Evolutionary conservation across 1,140 invertebrate species (phyloP).

Genomic region (Triops longicaudatus): DNA sequence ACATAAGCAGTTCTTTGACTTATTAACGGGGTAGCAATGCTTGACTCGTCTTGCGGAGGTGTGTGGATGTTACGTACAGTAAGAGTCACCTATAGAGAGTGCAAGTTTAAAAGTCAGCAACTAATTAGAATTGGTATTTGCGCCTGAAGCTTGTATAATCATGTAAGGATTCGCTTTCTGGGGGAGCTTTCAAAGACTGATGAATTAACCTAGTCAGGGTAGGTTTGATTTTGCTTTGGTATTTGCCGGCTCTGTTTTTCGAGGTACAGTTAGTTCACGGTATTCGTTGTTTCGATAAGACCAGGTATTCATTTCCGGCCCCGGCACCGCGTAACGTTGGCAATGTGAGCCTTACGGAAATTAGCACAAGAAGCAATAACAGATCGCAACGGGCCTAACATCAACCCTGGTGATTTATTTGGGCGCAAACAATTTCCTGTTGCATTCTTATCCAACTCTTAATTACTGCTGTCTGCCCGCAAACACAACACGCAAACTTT

Average conservation of each 20-base stretch:
- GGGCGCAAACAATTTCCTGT: neutral
- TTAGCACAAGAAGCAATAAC: slow-evolving; percentile 5
- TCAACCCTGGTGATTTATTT: neutral
- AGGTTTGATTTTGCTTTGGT: neutral
- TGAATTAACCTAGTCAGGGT: neutral
- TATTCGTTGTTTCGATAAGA: neutral
- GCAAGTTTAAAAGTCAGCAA: too few species aligned
- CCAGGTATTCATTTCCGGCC: neutral
- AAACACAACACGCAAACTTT: too few species aligned
- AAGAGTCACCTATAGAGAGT: too few species aligned
- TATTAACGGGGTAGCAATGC: too few species aligned
- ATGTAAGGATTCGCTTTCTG: neutral
- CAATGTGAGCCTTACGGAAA: slow-evolving; percentile 10
- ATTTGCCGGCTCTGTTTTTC: neutral
- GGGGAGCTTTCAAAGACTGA: neutral
- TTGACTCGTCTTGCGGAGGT: too few species aligned
- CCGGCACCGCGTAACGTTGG: neutral
- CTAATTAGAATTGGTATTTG: too few species aligned
- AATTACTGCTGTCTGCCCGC: neutral
- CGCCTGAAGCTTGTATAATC: neutral
- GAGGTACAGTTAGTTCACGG: neutral
- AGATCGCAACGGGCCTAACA: neutral
- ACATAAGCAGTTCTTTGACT: too few species aligned
- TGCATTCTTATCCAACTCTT: neutral
- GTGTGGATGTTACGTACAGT: too few species aligned